Evolutionary conservation across 2,888 invertebrate species (phyloP), one percentile per base, ranked within the genome.

Genomic region (Orthosia gracilis): DNA sequence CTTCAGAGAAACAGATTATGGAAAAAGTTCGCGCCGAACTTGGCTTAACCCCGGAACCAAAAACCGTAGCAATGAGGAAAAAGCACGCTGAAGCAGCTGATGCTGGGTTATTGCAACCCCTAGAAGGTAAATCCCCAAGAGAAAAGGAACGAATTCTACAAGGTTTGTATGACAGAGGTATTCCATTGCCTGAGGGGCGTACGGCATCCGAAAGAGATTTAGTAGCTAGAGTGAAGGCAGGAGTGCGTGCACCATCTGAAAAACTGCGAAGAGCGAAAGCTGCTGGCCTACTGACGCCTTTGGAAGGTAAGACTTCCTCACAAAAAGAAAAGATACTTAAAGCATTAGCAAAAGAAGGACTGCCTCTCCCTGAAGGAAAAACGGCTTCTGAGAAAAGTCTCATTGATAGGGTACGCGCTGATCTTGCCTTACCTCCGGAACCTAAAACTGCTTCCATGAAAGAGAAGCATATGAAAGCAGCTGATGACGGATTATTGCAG

Each of bases 1-100:
- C 47, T 23, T 63, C 62, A 23, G 62, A 63, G 17, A 11, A 63
- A 23, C 17, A 12, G 12, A 47, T 63, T 3, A 23, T 23, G 17
- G 47, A 63, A 26, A 23, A 23, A 12, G 47, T 63, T 12, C 62
- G 62, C 0, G 47, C 62, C 3, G 62, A 63, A 7, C 18, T 63
- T 4, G 62, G 62, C 3, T 23, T 63, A 5, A 47, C 62, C 12
- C 62, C 62, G 18, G 62, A 49, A 49, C 62, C 62, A 11, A 3
- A 5, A 49, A 49, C 62, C 12, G 17, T 23, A 23, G 47, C 23
- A 18, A 63, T 63, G 62, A 47, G 23, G 18, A 18, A 23, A 2
- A 63, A 63, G 21, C 49, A 63, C 3, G 47, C 47, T 18, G 18
- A 63, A 63, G 62, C 62, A 12, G 47, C 62, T 23, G 62, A 63